Evolutionary conservation across 2,797 vertebrate species (phyloP).

Genomic region (Centropyge bicolor): DNA sequence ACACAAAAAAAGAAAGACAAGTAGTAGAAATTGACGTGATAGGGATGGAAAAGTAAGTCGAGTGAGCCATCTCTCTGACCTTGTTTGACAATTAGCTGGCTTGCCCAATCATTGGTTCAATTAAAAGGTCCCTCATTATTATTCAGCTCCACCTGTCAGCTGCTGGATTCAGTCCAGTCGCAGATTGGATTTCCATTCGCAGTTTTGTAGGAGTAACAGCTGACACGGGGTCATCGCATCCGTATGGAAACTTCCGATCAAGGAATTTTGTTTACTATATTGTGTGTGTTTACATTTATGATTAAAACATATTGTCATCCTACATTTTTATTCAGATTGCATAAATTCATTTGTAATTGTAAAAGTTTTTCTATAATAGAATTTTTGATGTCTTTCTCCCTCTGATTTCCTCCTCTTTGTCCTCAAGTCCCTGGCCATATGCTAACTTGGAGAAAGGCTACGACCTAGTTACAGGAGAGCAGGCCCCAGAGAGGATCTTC

Average conservation of each 20-base stretch:
- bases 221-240: conserved; percentile 4
- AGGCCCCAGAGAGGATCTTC: conserved; percentile 98
- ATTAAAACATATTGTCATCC: neutral
- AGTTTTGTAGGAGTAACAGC: conserved; percentile 26
- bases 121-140: conserved; percentile 51
- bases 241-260: conserved; percentile 16
- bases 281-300: neutral
- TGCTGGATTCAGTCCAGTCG: conserved; percentile 53
- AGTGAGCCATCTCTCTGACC: conserved; percentile 48
- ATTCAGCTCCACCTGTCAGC: conserved; percentile 52
- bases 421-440: conserved; percentile 95
- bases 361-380: neutral
- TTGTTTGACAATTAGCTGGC: conserved; percentile 67
- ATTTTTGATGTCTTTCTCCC: conserved; percentile 1
- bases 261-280: neutral
- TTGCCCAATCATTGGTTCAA: conserved; percentile 51
- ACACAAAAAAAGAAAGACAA: conserved; percentile 3
- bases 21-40: conserved; percentile 25
- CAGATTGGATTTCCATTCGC: conserved; percentile 44
- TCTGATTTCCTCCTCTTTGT: conserved; percentile 18
- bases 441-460: conserved; percentile 96
- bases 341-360: neutral
- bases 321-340: neutral
- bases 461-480: conserved; percentile 96
- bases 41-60: conserved; percentile 29